These are phyloP conservation scores for Lycaon pictus DNA, from an alignment of 2,113 vertebrate genomes.

Conservation along the genomic window DNA sequence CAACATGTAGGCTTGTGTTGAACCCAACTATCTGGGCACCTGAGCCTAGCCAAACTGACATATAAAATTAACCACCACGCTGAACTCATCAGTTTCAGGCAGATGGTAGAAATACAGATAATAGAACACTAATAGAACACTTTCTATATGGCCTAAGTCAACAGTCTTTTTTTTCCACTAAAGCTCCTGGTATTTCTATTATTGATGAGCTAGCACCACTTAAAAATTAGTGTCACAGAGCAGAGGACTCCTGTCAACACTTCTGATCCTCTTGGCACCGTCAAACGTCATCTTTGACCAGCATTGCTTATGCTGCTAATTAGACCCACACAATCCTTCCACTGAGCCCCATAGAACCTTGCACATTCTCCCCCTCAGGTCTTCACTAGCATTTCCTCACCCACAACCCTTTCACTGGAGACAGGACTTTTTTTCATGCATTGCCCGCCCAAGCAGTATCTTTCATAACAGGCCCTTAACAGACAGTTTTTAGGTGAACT, in stretches of 20 bases:
- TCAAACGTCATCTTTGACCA: background rate
- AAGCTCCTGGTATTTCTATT: background rate
- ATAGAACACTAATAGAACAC: background rate
- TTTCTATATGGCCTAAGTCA: background rate
- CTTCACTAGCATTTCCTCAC: background rate
- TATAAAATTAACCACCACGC: background rate
- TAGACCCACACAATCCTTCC: background rate
- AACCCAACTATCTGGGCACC: background rate
- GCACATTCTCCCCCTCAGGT: fast-evolving
- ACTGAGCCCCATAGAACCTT: fast-evolving
- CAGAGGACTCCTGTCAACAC: background rate
- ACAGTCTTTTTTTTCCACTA: background rate
- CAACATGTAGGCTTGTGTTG: no score
- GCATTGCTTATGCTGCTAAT: background rate
- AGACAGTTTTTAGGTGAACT: background rate
- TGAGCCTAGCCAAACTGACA: background rate
- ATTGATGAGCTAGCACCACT: background rate
- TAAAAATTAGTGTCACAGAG: background rate
- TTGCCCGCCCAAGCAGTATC: no score
- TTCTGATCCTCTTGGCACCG: no score
- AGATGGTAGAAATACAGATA: background rate
- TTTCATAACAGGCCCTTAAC: background rate
- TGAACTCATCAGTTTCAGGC: background rate
- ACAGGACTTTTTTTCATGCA: fast-evolving
- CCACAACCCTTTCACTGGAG: fast-evolving